Evolutionary conservation across 2,888 invertebrate species (phyloP).

Genomic region (Scotopteryx bipunctaria): DNA sequence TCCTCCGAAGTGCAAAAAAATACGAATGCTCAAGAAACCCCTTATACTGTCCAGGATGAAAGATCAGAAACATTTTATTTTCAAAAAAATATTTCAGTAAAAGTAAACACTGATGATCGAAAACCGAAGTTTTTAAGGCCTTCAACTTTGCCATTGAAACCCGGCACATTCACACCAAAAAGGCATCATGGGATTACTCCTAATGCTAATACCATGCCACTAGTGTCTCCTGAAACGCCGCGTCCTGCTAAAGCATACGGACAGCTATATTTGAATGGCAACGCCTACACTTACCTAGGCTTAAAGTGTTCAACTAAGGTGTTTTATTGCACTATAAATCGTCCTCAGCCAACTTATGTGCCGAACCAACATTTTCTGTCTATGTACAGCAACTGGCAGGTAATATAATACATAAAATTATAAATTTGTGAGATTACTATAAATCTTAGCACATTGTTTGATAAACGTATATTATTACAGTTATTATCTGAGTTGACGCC

Average conservation of each 20-base stretch:
- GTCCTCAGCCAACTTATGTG: conserved; percentile 97
- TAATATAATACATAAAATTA: conserved; percentile 55
- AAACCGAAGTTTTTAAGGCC: conserved; percentile 90
- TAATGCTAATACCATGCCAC: conserved; percentile 90
- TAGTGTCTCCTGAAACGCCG: conserved; percentile 96
- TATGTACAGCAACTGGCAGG: conserved; percentile 98
- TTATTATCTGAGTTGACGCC: conserved; percentile 87
- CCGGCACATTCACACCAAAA: conserved; percentile 92
- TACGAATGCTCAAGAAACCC: conserved; percentile 60
- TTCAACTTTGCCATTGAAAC: conserved; percentile 91
- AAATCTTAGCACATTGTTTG: conserved; percentile 23
- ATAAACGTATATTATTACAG: conserved; percentile 72
- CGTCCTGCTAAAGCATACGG: conserved; percentile 94
- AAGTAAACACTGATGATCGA: conserved; percentile 64
- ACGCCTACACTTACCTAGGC: conserved; percentile 95
- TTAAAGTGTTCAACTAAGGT: conserved; percentile 95
- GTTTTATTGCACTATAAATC: conserved; percentile 96
- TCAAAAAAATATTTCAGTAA: conserved; percentile 66
- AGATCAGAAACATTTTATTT: conserved; percentile 79
- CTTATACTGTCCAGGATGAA: conserved; percentile 56
- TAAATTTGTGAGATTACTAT: conserved; percentile 15
- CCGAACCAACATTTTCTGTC: conserved; percentile 94
- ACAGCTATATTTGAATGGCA: conserved; percentile 94
- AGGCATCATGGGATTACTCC: conserved; percentile 92
- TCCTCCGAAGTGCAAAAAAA: conserved; percentile 72